These are phyloP conservation scores for Todus mexicanus DNA, from an alignment of 2,797 vertebrate species.

Conservation along the genomic window DNA sequence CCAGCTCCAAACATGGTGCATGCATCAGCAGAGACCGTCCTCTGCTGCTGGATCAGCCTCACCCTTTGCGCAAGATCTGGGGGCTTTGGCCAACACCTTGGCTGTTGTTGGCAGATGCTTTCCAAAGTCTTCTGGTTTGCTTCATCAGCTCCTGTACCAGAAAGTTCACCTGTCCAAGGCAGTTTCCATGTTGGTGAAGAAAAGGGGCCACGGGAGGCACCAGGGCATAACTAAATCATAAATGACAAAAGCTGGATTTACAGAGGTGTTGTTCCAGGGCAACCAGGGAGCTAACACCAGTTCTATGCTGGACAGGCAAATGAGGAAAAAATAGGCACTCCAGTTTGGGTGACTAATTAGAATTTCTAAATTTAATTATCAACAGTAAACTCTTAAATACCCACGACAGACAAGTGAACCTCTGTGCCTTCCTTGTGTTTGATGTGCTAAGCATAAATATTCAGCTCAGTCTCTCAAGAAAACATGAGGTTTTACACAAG, in stretches of 20 bases:
- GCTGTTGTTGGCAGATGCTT: neutral
- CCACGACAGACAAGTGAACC: neutral
- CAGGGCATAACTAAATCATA: no score
- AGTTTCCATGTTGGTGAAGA: neutral
- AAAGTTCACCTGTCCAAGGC: neutral
- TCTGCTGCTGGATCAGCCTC: neutral
- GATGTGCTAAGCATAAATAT: conserved; percentile 52
- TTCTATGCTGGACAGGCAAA: neutral
- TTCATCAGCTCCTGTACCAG: neutral
- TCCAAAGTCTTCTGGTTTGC: neutral
- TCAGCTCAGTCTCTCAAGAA: conserved; percentile 50
- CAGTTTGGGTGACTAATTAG: neutral
- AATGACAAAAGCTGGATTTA: neutral
- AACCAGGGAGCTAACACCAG: neutral
- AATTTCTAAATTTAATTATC: conserved; percentile 17
- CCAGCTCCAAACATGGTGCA: rapidly evolving
- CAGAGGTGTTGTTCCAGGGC: neutral
- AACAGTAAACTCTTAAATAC: conserved; percentile 21
- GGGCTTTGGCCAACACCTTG: rapidly evolving
- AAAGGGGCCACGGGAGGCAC: neutral
- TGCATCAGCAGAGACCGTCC: rapidly evolving
- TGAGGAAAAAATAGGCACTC: neutral
- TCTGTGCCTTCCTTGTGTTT: conserved; percentile 13
- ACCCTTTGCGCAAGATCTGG: neutral
- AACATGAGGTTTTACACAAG: conserved; percentile 61